Conservation (phyloP, 2,888 invertebrate genomes). For the Galeruca laticollis region DNA sequence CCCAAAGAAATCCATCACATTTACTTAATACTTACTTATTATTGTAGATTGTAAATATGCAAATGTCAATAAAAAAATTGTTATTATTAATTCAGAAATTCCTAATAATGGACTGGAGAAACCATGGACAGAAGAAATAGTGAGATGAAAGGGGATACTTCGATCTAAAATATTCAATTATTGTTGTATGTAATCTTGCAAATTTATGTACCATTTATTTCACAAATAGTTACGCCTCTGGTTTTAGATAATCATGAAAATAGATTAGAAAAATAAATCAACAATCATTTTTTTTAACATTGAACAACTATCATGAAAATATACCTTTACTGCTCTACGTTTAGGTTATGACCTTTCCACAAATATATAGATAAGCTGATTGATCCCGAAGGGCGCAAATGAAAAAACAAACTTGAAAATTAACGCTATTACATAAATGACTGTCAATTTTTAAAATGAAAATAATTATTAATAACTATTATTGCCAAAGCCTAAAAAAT, state of each 20-base stretch:
- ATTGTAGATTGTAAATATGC: no score
- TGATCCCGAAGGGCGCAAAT: not conserved
- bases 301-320: slow-evolving; percentile 27
- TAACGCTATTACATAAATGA: no score
- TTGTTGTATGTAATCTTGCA: not conserved
- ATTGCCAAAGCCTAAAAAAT: not conserved
- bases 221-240: slow-evolving; percentile 8
- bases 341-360: not conserved
- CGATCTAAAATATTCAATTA: not conserved
- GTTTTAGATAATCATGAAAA: slow-evolving; percentile 9
- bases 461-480: not conserved
- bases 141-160: not conserved
- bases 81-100: no score
- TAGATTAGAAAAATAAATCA: slow-evolving; percentile 21
- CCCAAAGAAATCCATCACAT: no score
- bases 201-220: not conserved
- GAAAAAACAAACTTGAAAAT: no score
- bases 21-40: no score
- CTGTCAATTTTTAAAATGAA: no score
- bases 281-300: slow-evolving; percentile 19
- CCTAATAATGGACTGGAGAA: no score
- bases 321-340: slow-evolving; percentile 25
- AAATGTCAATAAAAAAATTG: no score
- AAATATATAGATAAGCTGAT: not conserved
- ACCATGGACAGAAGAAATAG: no score